A percentile compares a stretch with the other conserved stretches of the same genome.
phyloP scores from a whole-genome alignment of 2,888 invertebrate species.

The Drosophila neotestacea region DNA sequence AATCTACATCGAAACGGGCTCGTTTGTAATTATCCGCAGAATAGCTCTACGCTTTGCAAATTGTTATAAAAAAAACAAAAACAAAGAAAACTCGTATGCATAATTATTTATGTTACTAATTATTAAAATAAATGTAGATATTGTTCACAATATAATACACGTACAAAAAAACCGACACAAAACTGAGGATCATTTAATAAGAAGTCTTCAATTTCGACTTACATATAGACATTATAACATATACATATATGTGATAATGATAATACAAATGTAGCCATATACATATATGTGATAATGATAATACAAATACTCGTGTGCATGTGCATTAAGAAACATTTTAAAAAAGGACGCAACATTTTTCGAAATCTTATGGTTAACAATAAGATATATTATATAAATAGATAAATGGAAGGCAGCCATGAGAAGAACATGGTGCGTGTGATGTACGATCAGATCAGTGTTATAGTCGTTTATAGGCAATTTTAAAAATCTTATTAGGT shows the following conservation, averaged over 20 bases:
- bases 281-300: slow-evolving; percentile 10
- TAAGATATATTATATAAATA: slow-evolving; percentile 40
- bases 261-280: slow-evolving; percentile 36
- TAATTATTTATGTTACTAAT: slow-evolving; percentile 75
- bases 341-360: slow-evolving; percentile 74
- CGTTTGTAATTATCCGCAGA: slow-evolving; percentile 12
- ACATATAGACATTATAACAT: slow-evolving; percentile 23
- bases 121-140: slow-evolving; percentile 76
- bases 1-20: slow-evolving; percentile 42
- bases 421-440: slow-evolving; percentile 53
- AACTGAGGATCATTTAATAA: slow-evolving; percentile 12
- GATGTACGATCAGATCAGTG: slow-evolving; percentile 34
- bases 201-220: slow-evolving; percentile 21
- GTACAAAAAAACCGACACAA: slow-evolving; percentile 37
- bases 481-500: slow-evolving; percentile 57
- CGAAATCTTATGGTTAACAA: slow-evolving; percentile 55
- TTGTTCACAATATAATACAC: slow-evolving; percentile 69
- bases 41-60: slow-evolving; percentile 42
- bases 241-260: slow-evolving; percentile 9
- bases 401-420: slow-evolving; percentile 54
- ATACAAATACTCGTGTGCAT: slow-evolving; percentile 44
- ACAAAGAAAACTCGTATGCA: slow-evolving; percentile 47
- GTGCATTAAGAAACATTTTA: slow-evolving; percentile 53
- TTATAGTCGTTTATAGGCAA: slow-evolving; percentile 62
- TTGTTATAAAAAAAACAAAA: slow-evolving; percentile 57